These are phyloP conservation scores for Pangasius djambal DNA, from an alignment of 2,797 vertebrate species.

Conservation along the genomic window DNA sequence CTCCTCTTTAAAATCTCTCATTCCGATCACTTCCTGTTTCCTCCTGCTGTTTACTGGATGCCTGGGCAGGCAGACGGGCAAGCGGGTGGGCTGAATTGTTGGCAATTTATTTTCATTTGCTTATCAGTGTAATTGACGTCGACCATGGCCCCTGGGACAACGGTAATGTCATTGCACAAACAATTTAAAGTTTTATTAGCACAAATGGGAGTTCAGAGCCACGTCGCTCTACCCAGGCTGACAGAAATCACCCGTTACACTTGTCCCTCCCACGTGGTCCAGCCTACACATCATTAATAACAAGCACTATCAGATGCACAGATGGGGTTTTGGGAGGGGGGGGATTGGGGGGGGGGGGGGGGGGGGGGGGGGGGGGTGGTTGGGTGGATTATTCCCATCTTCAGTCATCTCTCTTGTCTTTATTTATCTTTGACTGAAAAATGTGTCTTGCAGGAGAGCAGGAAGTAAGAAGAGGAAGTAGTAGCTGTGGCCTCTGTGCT, in stretches of 20 bases:
- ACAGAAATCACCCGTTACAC: constrained; percentile 31
- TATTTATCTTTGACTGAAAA: constrained; percentile 38
- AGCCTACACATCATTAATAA: constrained; percentile 58
- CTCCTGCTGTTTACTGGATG: constrained; percentile 69
- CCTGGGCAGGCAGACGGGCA: constrained; percentile 46
- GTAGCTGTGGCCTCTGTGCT: background rate
- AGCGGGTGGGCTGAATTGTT: constrained; percentile 60
- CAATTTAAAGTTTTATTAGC: constrained; percentile 78
- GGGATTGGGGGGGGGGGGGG: too few species aligned
- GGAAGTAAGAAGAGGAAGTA: background rate
- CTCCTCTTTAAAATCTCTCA: constrained; percentile 46
- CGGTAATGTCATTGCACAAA: constrained; percentile 76
- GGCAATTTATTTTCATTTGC: constrained; percentile 74
- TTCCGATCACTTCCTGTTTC: constrained; percentile 72
- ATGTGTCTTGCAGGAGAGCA: constrained; percentile 25
- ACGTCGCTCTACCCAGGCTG: constrained; percentile 49
- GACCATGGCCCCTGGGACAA: constrained; percentile 61
- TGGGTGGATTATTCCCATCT: constrained; percentile 12
- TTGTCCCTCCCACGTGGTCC: constrained; percentile 42
- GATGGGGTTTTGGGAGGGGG: background rate
- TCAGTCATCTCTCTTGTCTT: constrained; percentile 50
- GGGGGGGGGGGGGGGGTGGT: too few species aligned
- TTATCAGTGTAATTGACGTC: constrained; percentile 78
- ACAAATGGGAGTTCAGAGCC: constrained; percentile 67
- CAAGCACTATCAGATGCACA: constrained; percentile 27